These are phyloP conservation scores for Pelmatolapia mariae DNA, from an alignment of 2,113 vertebrate genomes.

Conservation along the genomic window DNA sequence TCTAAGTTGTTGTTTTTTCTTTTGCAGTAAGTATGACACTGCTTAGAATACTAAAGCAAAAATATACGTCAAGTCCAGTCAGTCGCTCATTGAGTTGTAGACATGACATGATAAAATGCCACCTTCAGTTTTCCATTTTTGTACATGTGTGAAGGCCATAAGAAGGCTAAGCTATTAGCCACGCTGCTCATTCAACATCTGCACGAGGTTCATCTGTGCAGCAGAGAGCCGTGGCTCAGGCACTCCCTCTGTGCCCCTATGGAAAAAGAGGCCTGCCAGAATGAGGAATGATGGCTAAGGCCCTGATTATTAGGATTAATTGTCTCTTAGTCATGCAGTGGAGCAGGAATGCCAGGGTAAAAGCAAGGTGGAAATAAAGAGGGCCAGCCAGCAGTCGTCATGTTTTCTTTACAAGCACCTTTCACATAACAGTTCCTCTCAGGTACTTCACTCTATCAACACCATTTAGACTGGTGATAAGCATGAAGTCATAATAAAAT, in stretches of 20 bases:
- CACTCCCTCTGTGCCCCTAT: slow-evolving; percentile 89
- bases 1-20: not conserved
- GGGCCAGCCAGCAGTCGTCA: slow-evolving; percentile 75
- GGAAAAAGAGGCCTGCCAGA: slow-evolving; percentile 91
- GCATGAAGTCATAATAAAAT: slow-evolving; percentile 60
- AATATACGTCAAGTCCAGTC: not conserved
- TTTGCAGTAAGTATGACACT: not conserved
- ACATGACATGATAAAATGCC: slow-evolving; percentile 47
- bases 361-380: slow-evolving; percentile 84
- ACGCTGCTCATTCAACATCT: slow-evolving; percentile 66
- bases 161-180: slow-evolving; percentile 69
- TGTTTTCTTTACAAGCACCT: slow-evolving; percentile 73
- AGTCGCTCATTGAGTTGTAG: not conserved
- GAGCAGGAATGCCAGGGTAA: slow-evolving; percentile 86
- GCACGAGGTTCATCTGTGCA: slow-evolving; percentile 70
- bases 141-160: slow-evolving; percentile 58
- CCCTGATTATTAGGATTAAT: slow-evolving; percentile 99
- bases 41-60: not conserved
- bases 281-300: slow-evolving; percentile 91
- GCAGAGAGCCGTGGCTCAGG: slow-evolving; percentile 70
- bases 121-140: slow-evolving; percentile 36
- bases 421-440: slow-evolving; percentile 72
- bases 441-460: slow-evolving; percentile 66
- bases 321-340: slow-evolving; percentile 90
- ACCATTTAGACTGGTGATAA: slow-evolving; percentile 58